Percentiles rank a stretch among this genome's conserved stretches.
Evolutionary conservation across 64 coral and sea anemone genomes (phyloP).

Genomic region (Anthopleura sola): DNA sequence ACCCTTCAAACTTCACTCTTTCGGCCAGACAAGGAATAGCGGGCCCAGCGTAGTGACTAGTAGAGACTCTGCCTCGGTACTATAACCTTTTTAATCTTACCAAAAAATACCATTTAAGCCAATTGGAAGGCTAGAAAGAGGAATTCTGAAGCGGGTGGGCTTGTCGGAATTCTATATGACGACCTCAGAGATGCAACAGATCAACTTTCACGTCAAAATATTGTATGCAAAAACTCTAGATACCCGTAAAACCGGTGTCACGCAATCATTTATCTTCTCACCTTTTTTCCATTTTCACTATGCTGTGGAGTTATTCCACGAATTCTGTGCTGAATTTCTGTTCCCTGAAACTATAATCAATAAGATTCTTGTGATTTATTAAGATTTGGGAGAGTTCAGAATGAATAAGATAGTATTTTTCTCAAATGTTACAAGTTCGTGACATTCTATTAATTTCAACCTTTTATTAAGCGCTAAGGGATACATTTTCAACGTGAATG

Average conservation of each 20-base stretch:
- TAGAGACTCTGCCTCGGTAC: background rate
- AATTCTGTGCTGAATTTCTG: background rate
- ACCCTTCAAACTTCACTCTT: slow-evolving; percentile 20
- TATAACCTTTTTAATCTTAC: slow-evolving; percentile 3
- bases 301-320: background rate
- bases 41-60: slow-evolving; percentile 5
- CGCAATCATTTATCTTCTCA: background rate
- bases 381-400: background rate
- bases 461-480: background rate
- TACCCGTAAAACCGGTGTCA: background rate
- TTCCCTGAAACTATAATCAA: background rate
- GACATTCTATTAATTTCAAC: slow-evolving; percentile 3
- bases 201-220: slow-evolving; percentile 9
- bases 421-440: background rate
- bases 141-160: slow-evolving; percentile 30
- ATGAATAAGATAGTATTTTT: background rate
- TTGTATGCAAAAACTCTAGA: slow-evolving; percentile 8
- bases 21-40: background rate
- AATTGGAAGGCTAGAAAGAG: slow-evolving; percentile 12
- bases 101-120: slow-evolving; percentile 12
- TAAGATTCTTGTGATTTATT: background rate
- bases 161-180: slow-evolving; percentile 21
- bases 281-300: background rate
- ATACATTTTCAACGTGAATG: slow-evolving; percentile 20
- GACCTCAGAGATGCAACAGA: slow-evolving; percentile 5